Conservation (phyloP, 2,888 invertebrate species). For the Eueremaeus valkanovi region DNA sequence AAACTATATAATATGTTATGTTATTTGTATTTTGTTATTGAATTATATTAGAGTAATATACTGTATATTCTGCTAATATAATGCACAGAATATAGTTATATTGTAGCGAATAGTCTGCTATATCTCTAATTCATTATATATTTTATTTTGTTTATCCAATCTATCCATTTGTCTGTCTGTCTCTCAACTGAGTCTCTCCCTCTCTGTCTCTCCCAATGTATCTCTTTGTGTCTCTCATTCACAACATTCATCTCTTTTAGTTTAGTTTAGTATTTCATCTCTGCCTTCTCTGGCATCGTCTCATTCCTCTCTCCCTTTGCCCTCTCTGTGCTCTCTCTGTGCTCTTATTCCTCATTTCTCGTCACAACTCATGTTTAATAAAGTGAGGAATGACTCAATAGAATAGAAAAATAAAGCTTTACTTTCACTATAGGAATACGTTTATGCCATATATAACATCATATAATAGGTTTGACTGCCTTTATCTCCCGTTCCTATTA, state of each 20-base stretch:
- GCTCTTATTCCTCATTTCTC: not conserved
- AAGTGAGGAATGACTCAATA: not conserved
- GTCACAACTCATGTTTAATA: not conserved
- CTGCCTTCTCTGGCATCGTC: not conserved
- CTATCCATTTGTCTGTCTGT: not conserved
- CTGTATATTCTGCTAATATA: too few species aligned
- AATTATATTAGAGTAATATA: too few species aligned
- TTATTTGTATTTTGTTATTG: not conserved
- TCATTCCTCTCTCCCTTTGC: not conserved
- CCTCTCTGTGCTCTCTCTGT: not conserved
- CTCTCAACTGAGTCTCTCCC: too few species aligned
- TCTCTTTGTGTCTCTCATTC: not conserved
- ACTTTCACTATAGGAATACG: too few species aligned
- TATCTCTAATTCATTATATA: not conserved
- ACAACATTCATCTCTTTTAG: not conserved
- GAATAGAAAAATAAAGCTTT: too few species aligned
- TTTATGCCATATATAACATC: too few species aligned
- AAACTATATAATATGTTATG: not conserved
- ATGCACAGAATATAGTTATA: too few species aligned
- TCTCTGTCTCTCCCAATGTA: not conserved
- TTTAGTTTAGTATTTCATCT: not conserved
- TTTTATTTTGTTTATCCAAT: not conserved
- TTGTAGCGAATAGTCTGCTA: too few species aligned
- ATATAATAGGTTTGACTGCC: too few species aligned
- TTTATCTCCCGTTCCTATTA: too few species aligned